These are phyloP conservation scores for Protosalanx chinensis DNA, from an alignment of 2,797 vertebrate species.

Conservation along the genomic window DNA sequence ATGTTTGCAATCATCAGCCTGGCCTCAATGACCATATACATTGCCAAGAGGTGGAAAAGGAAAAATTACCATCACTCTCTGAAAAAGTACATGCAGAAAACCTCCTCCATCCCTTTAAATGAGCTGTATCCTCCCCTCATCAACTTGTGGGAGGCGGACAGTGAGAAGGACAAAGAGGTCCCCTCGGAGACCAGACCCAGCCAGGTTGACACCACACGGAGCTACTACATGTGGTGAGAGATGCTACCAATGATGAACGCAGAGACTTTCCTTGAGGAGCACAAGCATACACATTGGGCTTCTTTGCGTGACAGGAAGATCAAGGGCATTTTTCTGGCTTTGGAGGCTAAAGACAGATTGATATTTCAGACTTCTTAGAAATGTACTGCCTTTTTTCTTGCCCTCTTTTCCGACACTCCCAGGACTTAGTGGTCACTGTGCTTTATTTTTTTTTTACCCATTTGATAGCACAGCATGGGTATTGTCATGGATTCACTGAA, in stretches of 20 bases:
- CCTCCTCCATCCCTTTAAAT: constrained; percentile 93
- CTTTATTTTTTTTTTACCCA: constrained; percentile 73
- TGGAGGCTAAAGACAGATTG: constrained; percentile 72
- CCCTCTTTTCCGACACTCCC: constrained; percentile 72
- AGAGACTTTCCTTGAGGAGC: constrained; percentile 64
- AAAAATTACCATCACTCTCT: constrained; percentile 97
- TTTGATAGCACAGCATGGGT: constrained; percentile 79
- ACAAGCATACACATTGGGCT: constrained; percentile 84
- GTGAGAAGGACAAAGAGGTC: constrained; percentile 93
- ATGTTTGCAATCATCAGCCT: constrained; percentile 89
- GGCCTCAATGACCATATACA: constrained; percentile 81
- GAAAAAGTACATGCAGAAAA: constrained; percentile 99
- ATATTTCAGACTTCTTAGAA: constrained; percentile 81
- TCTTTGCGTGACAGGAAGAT: constrained; percentile 85
- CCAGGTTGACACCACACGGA: constrained; percentile 97
- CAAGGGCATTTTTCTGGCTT: constrained; percentile 70
- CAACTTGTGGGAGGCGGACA: constrained; percentile 96
- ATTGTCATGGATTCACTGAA: constrained; percentile 70
- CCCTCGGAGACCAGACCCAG: constrained; percentile 85
- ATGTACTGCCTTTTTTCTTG: constrained; percentile 79
- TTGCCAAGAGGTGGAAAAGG: constrained; percentile 90
- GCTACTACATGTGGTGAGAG: constrained; percentile 98
- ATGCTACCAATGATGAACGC: constrained; percentile 58
- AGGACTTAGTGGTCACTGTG: constrained; percentile 74
- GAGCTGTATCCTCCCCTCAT: constrained; percentile 98